A percentile compares a stretch with the other conserved stretches of the same genome.
phyloP scores from a whole-genome alignment of 2,113 vertebrate species.

The Larimichthys polyactis region DNA sequence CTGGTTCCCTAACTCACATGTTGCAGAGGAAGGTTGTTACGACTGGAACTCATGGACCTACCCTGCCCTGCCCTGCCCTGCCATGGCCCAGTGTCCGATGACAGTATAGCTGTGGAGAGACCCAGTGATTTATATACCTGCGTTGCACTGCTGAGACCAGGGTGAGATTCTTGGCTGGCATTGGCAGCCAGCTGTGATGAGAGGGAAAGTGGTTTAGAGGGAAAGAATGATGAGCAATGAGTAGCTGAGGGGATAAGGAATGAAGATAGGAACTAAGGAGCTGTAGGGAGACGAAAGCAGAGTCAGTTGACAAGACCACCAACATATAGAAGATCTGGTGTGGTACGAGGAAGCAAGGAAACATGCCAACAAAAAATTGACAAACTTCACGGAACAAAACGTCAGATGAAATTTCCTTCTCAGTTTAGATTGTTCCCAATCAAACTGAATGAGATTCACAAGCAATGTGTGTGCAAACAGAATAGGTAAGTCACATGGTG shows the following conservation, averaged over 20 bases:
- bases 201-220: slow-evolving; percentile 13
- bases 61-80: neutral
- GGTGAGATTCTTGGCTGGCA: slow-evolving; percentile 12
- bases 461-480: neutral
- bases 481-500: neutral
- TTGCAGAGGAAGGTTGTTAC: neutral
- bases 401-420: neutral
- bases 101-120: slow-evolving; percentile 17
- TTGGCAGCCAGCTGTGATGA: slow-evolving; percentile 12
- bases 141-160: slow-evolving; percentile 1
- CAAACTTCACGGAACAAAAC: neutral
- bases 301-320: slow-evolving; percentile 21
- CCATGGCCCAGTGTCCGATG: neutral
- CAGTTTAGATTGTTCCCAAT: neutral
- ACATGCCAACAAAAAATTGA: neutral
- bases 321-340: neutral
- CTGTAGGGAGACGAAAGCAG: neutral
- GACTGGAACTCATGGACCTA: neutral
- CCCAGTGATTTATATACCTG: slow-evolving; percentile 35
- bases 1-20: neutral
- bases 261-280: slow-evolving; percentile 7
- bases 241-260: slow-evolving; percentile 8
- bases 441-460: neutral
- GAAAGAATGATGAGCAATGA: slow-evolving; percentile 2
- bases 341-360: neutral